These are phyloP conservation scores for Diachrysia chrysitis DNA, from an alignment of 2,888 invertebrate genomes.

Conservation along the genomic window DNA sequence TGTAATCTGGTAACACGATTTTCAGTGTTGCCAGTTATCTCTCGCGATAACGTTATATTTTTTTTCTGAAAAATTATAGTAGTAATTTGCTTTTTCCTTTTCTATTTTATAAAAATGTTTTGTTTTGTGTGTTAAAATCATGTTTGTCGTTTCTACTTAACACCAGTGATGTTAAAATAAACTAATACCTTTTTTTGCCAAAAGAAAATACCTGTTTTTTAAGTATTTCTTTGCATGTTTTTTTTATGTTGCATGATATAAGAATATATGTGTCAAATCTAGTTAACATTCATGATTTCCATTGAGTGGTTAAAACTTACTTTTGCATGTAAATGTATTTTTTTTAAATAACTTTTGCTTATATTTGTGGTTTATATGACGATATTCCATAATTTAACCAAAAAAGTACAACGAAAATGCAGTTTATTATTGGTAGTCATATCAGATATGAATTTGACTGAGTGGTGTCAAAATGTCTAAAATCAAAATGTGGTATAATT, in stretches of 20 bases:
- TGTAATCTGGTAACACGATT: constrained; percentile 25
- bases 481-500: too few species aligned
- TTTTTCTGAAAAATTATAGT: constrained; percentile 22
- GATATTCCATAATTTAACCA: constrained; percentile 39
- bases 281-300: constrained; percentile 12
- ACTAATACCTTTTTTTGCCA: constrained; percentile 7
- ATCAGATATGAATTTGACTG: too few species aligned
- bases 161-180: constrained; percentile 18
- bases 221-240: constrained; percentile 20
- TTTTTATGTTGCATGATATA: constrained; percentile 19
- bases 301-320: constrained; percentile 14
- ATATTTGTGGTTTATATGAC: constrained; percentile 28
- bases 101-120: constrained; percentile 21
- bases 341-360: constrained; percentile 37
- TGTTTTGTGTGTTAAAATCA: constrained; percentile 47
- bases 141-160: constrained; percentile 30
- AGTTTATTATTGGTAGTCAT: too few species aligned
- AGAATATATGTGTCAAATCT: constrained; percentile 9
- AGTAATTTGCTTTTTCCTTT: constrained; percentile 30
- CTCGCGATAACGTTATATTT: constrained; percentile 22
- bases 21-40: constrained; percentile 29
- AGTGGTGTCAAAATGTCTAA: too few species aligned
- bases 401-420: neutral
- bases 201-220: constrained; percentile 18
- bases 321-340: constrained; percentile 37